Conservation (phyloP, 1,140 invertebrate species). For the Delia radicum region DNA sequence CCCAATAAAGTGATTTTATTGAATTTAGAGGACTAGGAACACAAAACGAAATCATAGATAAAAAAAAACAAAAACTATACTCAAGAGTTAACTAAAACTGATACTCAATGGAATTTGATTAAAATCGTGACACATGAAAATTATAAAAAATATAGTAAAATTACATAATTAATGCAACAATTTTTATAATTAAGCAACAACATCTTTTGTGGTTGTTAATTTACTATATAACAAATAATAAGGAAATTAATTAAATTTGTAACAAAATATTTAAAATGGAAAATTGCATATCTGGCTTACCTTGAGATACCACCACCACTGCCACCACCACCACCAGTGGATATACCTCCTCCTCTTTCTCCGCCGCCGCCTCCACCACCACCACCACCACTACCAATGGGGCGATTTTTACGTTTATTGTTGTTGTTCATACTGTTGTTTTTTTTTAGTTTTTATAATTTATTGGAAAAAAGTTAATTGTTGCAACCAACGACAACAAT, state of each 20-base stretch:
- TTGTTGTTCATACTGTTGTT: conserved; percentile 45
- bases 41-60: no score
- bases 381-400: conserved; percentile 42
- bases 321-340: conserved; percentile 39
- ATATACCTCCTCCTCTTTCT: conserved; percentile 32
- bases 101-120: no score
- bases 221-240: background rate
- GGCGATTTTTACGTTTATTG: conserved; percentile 54
- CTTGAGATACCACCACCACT: conserved; percentile 48
- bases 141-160: no score
- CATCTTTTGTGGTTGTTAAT: no score
- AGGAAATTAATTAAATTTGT: background rate
- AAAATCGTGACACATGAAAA: no score
- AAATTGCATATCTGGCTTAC: conserved; percentile 45
- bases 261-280: no score
- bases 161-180: no score
- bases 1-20: no score
- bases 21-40: no score
- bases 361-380: conserved; percentile 37
- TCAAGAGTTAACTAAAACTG: no score
- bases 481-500: background rate
- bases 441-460: no score
- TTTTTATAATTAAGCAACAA: background rate
- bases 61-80: no score
- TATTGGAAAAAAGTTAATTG: background rate